phyloP scores from a whole-genome alignment of 2,797 vertebrate genomes.

The Scyliorhinus canicula region DNA sequence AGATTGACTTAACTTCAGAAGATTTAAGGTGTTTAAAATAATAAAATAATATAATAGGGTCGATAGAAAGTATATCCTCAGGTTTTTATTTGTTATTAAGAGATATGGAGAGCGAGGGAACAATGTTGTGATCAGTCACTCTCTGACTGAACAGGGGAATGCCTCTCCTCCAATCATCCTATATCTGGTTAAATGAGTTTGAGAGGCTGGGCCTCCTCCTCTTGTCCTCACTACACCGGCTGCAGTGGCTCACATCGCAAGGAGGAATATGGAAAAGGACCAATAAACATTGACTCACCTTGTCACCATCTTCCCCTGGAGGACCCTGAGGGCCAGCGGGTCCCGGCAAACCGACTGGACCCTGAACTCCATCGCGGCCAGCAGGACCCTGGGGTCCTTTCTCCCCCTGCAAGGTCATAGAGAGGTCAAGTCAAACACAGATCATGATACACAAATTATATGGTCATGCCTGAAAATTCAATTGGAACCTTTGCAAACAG shows the following conservation, averaged over 20 bases:
- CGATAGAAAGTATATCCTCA: not conserved
- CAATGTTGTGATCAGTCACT: not conserved
- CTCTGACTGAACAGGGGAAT: not conserved
- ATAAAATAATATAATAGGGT: not conserved
- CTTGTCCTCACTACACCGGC: not conserved
- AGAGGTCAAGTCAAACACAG: not conserved
- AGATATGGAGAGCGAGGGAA: not conserved
- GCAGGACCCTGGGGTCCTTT: slow-evolving; percentile 93
- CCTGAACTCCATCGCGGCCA: slow-evolving; percentile 90
- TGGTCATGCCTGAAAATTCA: not conserved
- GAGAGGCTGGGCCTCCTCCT: not conserved
- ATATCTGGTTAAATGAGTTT: not conserved
- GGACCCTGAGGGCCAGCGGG: slow-evolving; percentile 90
- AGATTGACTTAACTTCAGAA: not conserved
- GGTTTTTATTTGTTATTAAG: not conserved
- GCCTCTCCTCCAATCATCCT: not conserved
- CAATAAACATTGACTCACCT: slow-evolving; percentile 62
- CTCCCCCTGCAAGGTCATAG: slow-evolving; percentile 72
- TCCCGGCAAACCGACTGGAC: slow-evolving; percentile 90
- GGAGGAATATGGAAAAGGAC: not conserved
- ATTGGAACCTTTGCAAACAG: not conserved
- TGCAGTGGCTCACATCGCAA: too few species aligned
- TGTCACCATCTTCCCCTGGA: slow-evolving; percentile 96
- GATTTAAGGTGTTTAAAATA: not conserved
- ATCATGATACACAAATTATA: not conserved